These are phyloP conservation scores for Formica selysi DNA, from an alignment of 1,140 invertebrate genomes.

Conservation along the genomic window DNA sequence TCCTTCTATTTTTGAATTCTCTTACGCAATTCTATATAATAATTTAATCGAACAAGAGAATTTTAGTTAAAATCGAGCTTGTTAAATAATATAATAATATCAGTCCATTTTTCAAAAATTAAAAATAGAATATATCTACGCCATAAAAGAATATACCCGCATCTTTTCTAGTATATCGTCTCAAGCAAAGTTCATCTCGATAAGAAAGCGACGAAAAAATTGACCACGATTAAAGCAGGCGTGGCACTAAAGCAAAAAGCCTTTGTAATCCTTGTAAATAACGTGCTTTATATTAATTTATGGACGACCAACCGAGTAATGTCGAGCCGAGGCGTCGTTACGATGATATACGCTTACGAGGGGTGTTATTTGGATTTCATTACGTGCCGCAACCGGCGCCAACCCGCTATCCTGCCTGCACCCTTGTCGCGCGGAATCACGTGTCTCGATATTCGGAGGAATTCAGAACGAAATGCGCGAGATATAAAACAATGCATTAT, in stretches of 20 bases:
- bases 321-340: slow-evolving; percentile 72
- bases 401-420: background rate
- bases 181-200: background rate
- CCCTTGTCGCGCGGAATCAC: background rate
- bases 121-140: background rate
- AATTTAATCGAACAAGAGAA: background rate
- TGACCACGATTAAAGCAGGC: slow-evolving; percentile 17
- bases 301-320: slow-evolving; percentile 62
- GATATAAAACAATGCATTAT: slow-evolving; percentile 9
- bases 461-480: background rate
- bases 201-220: slow-evolving; percentile 4
- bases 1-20: background rate
- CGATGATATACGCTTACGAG: slow-evolving; percentile 74
- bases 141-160: background rate
- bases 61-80: background rate
- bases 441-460: slow-evolving; percentile 7
- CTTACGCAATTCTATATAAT: no score
- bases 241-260: slow-evolving; percentile 41
- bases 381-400: slow-evolving; percentile 63
- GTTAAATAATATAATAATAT: background rate
- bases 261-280: slow-evolving; percentile 74
- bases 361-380: slow-evolving; percentile 78
- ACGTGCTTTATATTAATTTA: slow-evolving; percentile 77
- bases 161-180: background rate
- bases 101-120: background rate